These are phyloP conservation scores for Drosophila carrolli DNA, from an alignment of 1,140 invertebrate genomes.

Conservation along the genomic window DNA sequence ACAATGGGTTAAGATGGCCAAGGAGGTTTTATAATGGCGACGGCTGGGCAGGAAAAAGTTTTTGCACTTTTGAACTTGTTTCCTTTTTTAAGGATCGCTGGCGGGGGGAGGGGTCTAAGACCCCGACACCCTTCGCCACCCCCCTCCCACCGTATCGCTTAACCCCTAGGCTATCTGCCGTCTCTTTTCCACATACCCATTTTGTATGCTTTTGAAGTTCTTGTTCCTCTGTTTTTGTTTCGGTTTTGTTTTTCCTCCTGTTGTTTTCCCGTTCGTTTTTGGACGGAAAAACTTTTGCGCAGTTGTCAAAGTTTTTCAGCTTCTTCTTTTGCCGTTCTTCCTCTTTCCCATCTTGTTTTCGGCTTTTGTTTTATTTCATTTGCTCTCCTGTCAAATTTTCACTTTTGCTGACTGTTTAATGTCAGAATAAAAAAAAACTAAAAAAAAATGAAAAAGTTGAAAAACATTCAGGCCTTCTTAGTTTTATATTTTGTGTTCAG, in stretches of 20 bases:
- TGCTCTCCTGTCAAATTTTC: constrained; percentile 76
- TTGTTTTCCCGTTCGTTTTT: constrained; percentile 21
- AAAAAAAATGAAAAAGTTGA: background rate
- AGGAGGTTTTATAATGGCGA: constrained; percentile 38
- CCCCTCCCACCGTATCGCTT: background rate
- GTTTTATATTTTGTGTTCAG: constrained; percentile 1
- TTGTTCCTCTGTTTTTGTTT: constrained; percentile 45
- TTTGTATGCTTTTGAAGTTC: constrained; percentile 71
- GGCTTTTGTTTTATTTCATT: constrained; percentile 71
- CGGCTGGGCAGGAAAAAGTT: constrained; percentile 38
- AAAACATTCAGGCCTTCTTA: background rate
- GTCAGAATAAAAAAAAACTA: constrained; percentile 26
- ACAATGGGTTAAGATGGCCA: constrained; percentile 32
- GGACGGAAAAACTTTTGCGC: constrained; percentile 65
- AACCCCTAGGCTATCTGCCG: background rate
- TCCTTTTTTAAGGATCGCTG: constrained; percentile 26
- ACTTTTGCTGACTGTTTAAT: constrained; percentile 78
- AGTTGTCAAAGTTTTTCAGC: constrained; percentile 73
- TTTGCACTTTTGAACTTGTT: constrained; percentile 78
- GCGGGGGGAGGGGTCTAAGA: background rate
- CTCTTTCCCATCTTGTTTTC: constrained; percentile 16
- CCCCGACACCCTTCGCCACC: background rate
- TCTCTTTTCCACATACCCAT: constrained; percentile 50
- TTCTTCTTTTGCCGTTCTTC: constrained; percentile 18
- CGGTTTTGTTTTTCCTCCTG: constrained; percentile 50